These are phyloP conservation scores for Diarsia rubi DNA, from an alignment of 2,888 invertebrate genomes.

Conservation along the genomic window DNA sequence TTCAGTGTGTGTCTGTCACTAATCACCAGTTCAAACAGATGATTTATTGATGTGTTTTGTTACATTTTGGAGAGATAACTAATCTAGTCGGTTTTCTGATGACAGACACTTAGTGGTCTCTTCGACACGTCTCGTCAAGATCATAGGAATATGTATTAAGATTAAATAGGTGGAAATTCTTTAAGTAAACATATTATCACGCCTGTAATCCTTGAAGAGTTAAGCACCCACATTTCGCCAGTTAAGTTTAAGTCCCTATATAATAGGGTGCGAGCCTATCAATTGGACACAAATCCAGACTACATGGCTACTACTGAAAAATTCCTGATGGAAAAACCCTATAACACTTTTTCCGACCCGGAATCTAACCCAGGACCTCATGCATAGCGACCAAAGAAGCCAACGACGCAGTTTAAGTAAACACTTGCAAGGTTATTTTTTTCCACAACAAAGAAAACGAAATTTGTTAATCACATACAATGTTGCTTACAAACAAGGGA, in stretches of 20 bases:
- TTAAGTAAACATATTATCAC: not conserved
- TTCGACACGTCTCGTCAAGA: not conserved
- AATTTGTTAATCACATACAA: constrained; percentile 13
- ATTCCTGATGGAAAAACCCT: too few species aligned
- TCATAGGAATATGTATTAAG: not conserved
- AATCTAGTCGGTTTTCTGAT: not conserved
- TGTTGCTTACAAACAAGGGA: constrained; percentile 16
- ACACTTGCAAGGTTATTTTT: constrained; percentile 12
- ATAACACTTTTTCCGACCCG: too few species aligned
- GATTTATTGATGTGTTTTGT: constrained; percentile 16
- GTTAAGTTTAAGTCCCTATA: too few species aligned
- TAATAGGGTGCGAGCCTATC: too few species aligned
- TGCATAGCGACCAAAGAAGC: too few species aligned
- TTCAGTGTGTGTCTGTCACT: constrained; percentile 16
- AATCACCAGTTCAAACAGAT: constrained; percentile 37
- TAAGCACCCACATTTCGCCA: too few species aligned
- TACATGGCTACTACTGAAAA: too few species aligned
- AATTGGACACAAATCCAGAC: too few species aligned
- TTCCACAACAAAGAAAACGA: constrained; percentile 13
- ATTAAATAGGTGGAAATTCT: constrained; percentile 4
- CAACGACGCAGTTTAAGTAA: not conserved
- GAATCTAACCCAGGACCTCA: too few species aligned
- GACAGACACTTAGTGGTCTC: not conserved
- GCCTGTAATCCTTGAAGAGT: too few species aligned
- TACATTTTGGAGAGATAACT: not conserved